phyloP scores from a whole-genome alignment of 2,113 vertebrate genomes.

The Stomatorhinus ivindoensis region DNA sequence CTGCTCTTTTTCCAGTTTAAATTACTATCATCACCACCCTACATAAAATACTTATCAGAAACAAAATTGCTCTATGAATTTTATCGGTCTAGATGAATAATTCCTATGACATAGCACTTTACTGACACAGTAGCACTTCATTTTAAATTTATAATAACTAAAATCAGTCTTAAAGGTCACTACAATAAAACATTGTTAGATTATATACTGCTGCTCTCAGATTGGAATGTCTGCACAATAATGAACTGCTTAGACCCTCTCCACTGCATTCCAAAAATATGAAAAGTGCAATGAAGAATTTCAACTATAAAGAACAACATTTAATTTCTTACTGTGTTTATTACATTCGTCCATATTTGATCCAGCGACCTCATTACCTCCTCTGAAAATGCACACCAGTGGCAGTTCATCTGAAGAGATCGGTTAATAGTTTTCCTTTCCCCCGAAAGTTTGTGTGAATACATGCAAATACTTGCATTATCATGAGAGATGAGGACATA shows the following conservation, averaged over 20 bases:
- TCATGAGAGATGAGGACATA: conserved; percentile 1
- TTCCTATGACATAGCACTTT: conserved; percentile 16
- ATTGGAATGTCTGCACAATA: conserved; percentile 22
- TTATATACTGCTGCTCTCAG: conserved; percentile 26
- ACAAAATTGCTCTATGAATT: conserved; percentile 24
- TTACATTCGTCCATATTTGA: conserved; percentile 19
- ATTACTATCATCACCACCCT: conserved; percentile 7
- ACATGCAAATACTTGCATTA: conserved; percentile 3
- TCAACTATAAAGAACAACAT: conserved; percentile 20
- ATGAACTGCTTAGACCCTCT: conserved; percentile 20
- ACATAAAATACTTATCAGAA: conserved; percentile 21
- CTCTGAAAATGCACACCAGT: conserved; percentile 9
- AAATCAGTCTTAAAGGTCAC: conserved; percentile 33
- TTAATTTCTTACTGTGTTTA: conserved; percentile 21
- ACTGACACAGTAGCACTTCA: conserved; percentile 20
- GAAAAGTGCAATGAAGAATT: conserved; percentile 18
- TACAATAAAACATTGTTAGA: conserved; percentile 31
- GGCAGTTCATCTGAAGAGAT: neutral
- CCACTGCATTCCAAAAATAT: conserved; percentile 24
- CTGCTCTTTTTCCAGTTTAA: conserved; percentile 8
- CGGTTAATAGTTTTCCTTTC: conserved; percentile 16
- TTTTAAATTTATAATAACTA: conserved; percentile 33
- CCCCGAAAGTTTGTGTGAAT: conserved; percentile 1
- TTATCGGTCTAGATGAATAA: conserved; percentile 27
- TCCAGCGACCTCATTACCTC: conserved; percentile 16